Evolutionary conservation across 2,113 vertebrate genomes (phyloP).

Genomic region (Hippocampus mohnikei): DNA sequence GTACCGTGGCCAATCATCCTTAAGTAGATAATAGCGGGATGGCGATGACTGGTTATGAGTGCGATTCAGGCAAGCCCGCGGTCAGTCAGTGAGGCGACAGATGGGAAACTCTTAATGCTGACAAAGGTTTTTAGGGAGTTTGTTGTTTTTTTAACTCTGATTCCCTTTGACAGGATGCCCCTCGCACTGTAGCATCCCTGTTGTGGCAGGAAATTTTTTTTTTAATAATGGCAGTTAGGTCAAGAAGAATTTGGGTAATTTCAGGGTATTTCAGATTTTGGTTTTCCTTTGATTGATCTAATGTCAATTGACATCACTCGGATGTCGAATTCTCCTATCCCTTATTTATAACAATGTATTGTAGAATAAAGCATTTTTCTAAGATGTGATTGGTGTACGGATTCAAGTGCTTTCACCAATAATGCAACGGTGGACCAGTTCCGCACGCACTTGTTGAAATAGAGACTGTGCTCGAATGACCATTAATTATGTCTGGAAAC

Average conservation of each 20-base stretch:
- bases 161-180: slow-evolving; percentile 37
- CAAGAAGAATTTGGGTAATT: not conserved
- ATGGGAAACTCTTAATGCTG: slow-evolving; percentile 46
- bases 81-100: slow-evolving; percentile 30
- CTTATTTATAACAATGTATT: too few relatives aligned
- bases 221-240: not conserved
- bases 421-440: too few relatives aligned
- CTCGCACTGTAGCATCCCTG: slow-evolving; percentile 20
- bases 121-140: slow-evolving; percentile 37
- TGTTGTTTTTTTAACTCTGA: slow-evolving; percentile 38
- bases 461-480: too few relatives aligned
- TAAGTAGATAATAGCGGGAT: slow-evolving; percentile 13
- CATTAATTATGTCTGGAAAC: too few relatives aligned
- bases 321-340: too few relatives aligned
- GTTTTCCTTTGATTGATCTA: too few relatives aligned
- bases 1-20: slow-evolving; percentile 21
- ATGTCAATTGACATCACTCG: too few relatives aligned
- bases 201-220: not conserved
- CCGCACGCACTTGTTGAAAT: too few relatives aligned
- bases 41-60: slow-evolving; percentile 26
- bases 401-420: too few relatives aligned
- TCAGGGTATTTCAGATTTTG: too few relatives aligned
- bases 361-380: too few relatives aligned
- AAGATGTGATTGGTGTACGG: too few relatives aligned
- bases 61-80: slow-evolving; percentile 33